Percentiles rank a stretch among this genome's conserved stretches.
These are phyloP conservation scores for Agrochola lota DNA, from an alignment of 2,888 invertebrate genomes.

Conservation along the genomic window DNA sequence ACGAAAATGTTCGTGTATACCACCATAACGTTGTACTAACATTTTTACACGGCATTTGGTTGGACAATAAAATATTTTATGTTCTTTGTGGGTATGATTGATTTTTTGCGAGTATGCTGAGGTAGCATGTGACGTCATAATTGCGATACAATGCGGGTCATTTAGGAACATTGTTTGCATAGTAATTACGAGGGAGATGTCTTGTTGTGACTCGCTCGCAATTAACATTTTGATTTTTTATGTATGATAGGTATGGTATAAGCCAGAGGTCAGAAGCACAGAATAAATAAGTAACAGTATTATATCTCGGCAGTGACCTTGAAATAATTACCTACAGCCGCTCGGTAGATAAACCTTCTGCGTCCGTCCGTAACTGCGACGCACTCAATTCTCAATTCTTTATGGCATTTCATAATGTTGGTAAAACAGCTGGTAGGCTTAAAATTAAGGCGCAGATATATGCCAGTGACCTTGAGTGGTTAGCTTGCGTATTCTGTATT, in stretches of 20 bases:
- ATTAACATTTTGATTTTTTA: conserved; percentile 39
- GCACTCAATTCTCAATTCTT: no score
- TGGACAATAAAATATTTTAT: conserved; percentile 68
- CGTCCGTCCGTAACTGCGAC: no score
- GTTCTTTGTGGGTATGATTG: conserved; percentile 57
- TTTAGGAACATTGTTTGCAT: conserved; percentile 48
- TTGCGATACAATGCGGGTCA: conserved; percentile 49
- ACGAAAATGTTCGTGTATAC: conserved; percentile 66
- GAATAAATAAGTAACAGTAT: no score
- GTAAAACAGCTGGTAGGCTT: no score
- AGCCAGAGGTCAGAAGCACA: conserved; percentile 10
- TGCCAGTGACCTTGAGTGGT: no score
- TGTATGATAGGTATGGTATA: not conserved
- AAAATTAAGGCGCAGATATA: no score
- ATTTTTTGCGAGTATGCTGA: conserved; percentile 42
- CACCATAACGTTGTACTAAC: conserved; percentile 66
- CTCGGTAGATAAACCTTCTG: no score
- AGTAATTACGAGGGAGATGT: conserved; percentile 39
- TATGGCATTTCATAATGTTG: no score
- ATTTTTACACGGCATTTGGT: conserved; percentile 67
- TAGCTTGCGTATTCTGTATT: no score
- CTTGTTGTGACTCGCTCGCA: conserved; percentile 42
- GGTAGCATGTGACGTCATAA: conserved; percentile 41
- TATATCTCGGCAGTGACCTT: no score
- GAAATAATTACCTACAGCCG: no score